These are phyloP conservation scores for Lepidonotus clava DNA, from an alignment of 2,888 invertebrate genomes.

Conservation along the genomic window DNA sequence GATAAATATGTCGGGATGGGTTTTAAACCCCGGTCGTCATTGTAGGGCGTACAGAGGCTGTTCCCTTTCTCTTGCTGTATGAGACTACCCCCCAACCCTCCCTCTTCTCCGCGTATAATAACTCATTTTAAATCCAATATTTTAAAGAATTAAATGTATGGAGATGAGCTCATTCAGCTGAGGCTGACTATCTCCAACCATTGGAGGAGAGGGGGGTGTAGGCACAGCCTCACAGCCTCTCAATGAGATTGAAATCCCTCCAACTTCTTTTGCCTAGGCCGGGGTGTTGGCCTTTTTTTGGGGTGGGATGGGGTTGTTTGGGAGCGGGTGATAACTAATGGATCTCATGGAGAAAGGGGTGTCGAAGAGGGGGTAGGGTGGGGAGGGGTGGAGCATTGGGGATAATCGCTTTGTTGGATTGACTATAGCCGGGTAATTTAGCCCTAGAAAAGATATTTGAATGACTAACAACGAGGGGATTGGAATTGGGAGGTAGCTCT, in stretches of 20 bases:
- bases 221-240: background rate
- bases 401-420: too few relatives aligned
- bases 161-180: background rate
- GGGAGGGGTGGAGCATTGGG: background rate
- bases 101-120: background rate
- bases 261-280: background rate
- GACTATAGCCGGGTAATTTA: too few relatives aligned
- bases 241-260: slow-evolving; percentile 6
- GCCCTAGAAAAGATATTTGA: too few relatives aligned
- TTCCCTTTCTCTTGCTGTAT: too few relatives aligned
- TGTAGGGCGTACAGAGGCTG: too few relatives aligned
- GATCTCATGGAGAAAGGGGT: background rate
- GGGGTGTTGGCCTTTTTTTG: background rate
- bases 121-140: slow-evolving; percentile 21
- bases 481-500: too few relatives aligned
- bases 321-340: background rate
- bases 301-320: background rate
- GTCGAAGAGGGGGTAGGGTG: background rate
- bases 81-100: too few relatives aligned
- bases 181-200: too few relatives aligned
- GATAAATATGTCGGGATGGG: slow-evolving; percentile 37
- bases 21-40: too few relatives aligned
- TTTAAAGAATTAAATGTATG: slow-evolving; percentile 33
- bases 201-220: too few relatives aligned
- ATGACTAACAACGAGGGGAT: too few relatives aligned